Percentiles rank a stretch among this genome's conserved stretches.
These are phyloP conservation scores for Lacanobia oleracea DNA, from an alignment of 2,888 invertebrate genomes.

Conservation along the genomic window DNA sequence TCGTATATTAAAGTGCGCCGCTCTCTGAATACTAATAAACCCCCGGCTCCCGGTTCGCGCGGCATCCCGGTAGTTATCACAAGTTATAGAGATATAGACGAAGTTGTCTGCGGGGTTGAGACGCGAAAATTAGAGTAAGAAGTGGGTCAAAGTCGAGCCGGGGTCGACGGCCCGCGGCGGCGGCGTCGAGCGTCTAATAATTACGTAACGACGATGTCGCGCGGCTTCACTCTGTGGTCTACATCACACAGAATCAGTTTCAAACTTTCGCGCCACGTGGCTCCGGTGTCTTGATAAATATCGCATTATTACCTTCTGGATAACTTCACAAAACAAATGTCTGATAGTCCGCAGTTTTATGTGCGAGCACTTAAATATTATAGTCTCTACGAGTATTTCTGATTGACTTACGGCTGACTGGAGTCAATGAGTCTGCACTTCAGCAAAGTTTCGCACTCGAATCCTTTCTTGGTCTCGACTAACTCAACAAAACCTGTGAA, in stretches of 20 bases:
- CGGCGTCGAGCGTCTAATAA: slow-evolving; percentile 83
- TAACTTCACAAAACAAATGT: slow-evolving; percentile 70
- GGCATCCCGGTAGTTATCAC: slow-evolving; percentile 50
- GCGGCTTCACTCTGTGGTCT: slow-evolving; percentile 66
- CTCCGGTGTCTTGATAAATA: slow-evolving; percentile 67
- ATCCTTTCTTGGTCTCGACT: slow-evolving; percentile 63
- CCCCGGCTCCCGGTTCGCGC: neutral
- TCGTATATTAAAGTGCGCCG: slow-evolving; percentile 17
- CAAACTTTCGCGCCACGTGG: slow-evolving; percentile 61
- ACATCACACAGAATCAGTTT: slow-evolving; percentile 59
- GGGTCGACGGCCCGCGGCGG: slow-evolving; percentile 82
- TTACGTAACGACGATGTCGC: slow-evolving; percentile 83
- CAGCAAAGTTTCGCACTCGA: slow-evolving; percentile 70
- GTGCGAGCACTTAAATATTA: slow-evolving; percentile 57
- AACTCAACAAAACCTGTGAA: slow-evolving; percentile 70
- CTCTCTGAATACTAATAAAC: slow-evolving; percentile 29
- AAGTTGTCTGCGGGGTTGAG: slow-evolving; percentile 82
- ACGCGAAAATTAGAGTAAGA: slow-evolving; percentile 88
- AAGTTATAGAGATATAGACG: slow-evolving; percentile 73
- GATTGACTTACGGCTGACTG: slow-evolving; percentile 75
- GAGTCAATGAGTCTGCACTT: slow-evolving; percentile 72
- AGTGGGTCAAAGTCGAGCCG: slow-evolving; percentile 89
- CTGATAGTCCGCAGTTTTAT: slow-evolving; percentile 61
- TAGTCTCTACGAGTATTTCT: slow-evolving; percentile 53
- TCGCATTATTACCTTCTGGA: slow-evolving; percentile 70